Percentiles rank a stretch among this genome's conserved stretches.
phyloP scores from a whole-genome alignment of 2,113 vertebrate genomes.

The Psettodes erumei region DNA sequence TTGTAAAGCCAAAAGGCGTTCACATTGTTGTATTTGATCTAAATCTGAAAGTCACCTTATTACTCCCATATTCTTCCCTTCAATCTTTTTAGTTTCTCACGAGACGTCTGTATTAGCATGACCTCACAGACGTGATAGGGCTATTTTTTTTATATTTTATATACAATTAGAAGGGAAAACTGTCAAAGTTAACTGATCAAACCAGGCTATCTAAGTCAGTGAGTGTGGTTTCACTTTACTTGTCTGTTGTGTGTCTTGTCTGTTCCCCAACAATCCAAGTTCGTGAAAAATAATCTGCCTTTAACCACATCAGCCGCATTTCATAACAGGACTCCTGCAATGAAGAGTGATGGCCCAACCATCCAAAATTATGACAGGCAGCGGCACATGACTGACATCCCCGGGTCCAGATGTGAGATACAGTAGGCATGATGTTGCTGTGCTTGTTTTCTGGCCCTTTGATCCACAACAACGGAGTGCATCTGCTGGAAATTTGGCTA shows the following conservation, averaged over 20 bases:
- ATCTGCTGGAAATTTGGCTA: constrained; percentile 57
- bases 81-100: neutral
- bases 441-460: constrained; percentile 57
- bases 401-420: constrained; percentile 49
- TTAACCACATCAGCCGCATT: constrained; percentile 24
- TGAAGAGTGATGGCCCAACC: constrained; percentile 23
- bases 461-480: constrained; percentile 54
- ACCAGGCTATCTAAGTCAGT: neutral
- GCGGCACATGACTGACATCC: constrained; percentile 26
- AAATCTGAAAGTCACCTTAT: constrained; percentile 11
- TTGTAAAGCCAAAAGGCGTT: neutral
- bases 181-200: neutral
- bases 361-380: constrained; percentile 29
- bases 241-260: neutral
- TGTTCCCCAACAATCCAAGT: constrained; percentile 19
- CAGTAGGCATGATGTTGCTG: constrained; percentile 27
- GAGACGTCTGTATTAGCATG: neutral
- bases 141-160: neutral
- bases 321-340: constrained; percentile 27
- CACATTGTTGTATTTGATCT: constrained; percentile 19
- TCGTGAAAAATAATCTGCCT: constrained; percentile 26
- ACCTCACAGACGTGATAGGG: neutral
- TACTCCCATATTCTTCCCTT: neutral
- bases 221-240: neutral
- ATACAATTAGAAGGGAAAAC: neutral